Conservation (phyloP, 2,113 vertebrate species). For the Clarias magur region DNA sequence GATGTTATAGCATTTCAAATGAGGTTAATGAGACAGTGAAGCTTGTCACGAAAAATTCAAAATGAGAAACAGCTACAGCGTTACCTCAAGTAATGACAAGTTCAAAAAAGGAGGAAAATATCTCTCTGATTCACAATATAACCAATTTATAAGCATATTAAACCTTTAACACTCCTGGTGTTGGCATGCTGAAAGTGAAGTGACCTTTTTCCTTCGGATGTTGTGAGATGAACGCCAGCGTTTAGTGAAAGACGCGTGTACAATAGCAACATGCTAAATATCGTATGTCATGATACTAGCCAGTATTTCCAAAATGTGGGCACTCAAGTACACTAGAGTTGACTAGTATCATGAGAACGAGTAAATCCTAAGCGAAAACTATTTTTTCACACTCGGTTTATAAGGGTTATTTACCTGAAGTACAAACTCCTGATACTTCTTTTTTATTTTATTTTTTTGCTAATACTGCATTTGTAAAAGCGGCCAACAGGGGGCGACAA, state of each 20-base stretch:
- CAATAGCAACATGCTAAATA: not conserved
- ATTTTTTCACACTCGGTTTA: not conserved
- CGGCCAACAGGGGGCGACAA: not conserved
- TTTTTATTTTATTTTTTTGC: not conserved
- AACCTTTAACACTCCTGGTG: no score
- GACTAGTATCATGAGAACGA: no score
- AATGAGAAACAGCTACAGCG: not conserved
- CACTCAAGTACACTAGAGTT: not conserved
- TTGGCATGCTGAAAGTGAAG: no score
- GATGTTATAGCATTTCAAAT: not conserved
- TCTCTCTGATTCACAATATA: not conserved
- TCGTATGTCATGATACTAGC: not conserved
- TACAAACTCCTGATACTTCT: not conserved
- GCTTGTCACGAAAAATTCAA: not conserved
- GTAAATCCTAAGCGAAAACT: not conserved
- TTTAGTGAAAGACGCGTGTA: not conserved
- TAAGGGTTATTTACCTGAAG: not conserved
- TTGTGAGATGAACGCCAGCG: no score
- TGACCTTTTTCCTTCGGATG: no score
- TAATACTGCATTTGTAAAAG: not conserved
- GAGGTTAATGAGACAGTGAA: not conserved
- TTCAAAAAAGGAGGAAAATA: not conserved
- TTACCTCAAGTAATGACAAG: not conserved
- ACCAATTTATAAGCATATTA: not conserved
- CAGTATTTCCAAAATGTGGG: not conserved